A percentile compares a stretch with the other conserved stretches of the same genome.
Conservation (phyloP, 2,888 invertebrate genomes). For the Nasonovia ribisnigri region DNA sequence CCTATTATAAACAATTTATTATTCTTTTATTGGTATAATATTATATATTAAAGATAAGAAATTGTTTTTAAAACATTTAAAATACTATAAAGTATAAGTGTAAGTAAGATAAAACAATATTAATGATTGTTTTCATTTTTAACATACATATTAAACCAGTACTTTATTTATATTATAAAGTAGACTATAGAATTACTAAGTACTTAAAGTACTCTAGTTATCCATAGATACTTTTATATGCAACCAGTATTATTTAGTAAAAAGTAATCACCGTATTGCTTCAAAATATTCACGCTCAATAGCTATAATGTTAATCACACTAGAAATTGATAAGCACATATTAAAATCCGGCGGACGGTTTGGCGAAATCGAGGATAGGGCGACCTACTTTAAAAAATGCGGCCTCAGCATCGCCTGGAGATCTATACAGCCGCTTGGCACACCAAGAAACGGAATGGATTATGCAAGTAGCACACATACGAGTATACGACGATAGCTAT, state of each 20-base stretch:
- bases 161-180: not conserved
- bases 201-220: not conserved
- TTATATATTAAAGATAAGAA: not conserved
- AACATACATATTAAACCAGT: not conserved
- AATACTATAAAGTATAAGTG: not conserved
- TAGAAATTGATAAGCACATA: slow-evolving; percentile 27
- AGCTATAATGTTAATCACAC: slow-evolving; percentile 27
- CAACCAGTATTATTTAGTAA: not conserved
- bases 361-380: slow-evolving; percentile 61
- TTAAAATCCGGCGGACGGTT: slow-evolving; percentile 39
- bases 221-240: not conserved
- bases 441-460: slow-evolving; percentile 50
- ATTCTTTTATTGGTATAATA: not conserved
- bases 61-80: not conserved
- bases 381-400: slow-evolving; percentile 64
- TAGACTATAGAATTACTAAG: too few species aligned
- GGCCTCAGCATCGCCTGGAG: slow-evolving; percentile 61
- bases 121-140: not conserved
- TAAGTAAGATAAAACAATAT: not conserved
- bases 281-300: not conserved
- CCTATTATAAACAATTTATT: too few species aligned
- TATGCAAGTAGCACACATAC: slow-evolving; percentile 63
- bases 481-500: slow-evolving; percentile 18
- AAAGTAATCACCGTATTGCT: not conserved
- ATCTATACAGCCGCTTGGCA: slow-evolving; percentile 36